A percentile compares a stretch with the other conserved stretches of the same genome.
Conservation (phyloP, 2,888 invertebrate species). For the Tupiocoris notatus region DNA sequence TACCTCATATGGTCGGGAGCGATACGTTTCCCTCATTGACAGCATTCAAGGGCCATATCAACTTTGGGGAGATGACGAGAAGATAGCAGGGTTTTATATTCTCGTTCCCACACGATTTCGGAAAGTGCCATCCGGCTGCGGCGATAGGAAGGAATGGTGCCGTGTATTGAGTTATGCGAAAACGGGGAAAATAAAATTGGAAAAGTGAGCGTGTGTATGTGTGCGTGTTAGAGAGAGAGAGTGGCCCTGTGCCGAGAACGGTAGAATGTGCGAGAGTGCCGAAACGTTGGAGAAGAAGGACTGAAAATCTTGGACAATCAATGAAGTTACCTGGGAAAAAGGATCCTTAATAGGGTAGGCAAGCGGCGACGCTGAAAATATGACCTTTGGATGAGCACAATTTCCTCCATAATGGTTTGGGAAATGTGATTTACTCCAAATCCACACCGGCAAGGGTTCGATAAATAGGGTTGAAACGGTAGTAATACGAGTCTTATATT, state of each 20-base stretch:
- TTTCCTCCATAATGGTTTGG: constrained; percentile 4
- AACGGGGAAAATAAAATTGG: background rate
- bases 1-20: no score
- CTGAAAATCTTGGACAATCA: constrained; percentile 15
- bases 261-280: no score
- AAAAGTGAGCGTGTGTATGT: no score
- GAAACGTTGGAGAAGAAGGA: background rate
- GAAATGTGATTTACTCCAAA: constrained; percentile 31
- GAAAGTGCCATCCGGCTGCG: background rate
- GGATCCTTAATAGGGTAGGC: constrained; percentile 16
- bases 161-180: background rate
- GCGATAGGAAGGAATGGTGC: background rate
- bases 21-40: background rate
- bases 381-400: constrained; percentile 23
- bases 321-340: constrained; percentile 28
- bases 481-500: background rate
- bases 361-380: constrained; percentile 17
- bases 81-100: background rate
- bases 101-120: background rate
- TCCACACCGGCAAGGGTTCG: background rate
- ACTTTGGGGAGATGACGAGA: background rate
- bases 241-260: no score
- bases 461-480: background rate
- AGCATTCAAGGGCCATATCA: background rate
- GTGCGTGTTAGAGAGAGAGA: background rate